Evolutionary conservation across 2,888 invertebrate species (phyloP).

Genomic region (Autographa gamma): DNA sequence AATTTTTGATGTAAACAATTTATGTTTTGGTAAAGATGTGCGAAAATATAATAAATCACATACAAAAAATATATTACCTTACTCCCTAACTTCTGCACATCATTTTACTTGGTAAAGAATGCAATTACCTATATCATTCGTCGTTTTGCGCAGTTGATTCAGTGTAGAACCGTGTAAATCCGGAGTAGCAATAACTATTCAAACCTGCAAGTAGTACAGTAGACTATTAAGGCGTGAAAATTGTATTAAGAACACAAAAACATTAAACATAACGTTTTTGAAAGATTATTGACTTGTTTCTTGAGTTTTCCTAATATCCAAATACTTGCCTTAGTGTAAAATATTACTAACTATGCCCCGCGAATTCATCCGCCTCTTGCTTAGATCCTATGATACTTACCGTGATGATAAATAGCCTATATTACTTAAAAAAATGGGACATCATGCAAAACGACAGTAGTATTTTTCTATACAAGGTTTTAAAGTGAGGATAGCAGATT

Average conservation of each 20-base stretch:
- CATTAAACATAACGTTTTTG: constrained; percentile 3
- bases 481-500: too few species aligned
- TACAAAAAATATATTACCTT: too few species aligned
- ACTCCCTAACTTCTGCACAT: too few species aligned
- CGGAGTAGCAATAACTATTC: neutral
- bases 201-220: constrained; percentile 4
- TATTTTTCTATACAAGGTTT: neutral
- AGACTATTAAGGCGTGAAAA: constrained; percentile 3
- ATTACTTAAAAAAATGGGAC: too few species aligned
- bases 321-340: neutral
- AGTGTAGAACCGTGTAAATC: neutral
- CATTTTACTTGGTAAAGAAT: too few species aligned
- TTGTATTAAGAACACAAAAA: constrained; percentile 7
- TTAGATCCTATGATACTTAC: neutral
- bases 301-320: neutral
- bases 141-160: neutral
- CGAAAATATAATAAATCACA: too few species aligned
- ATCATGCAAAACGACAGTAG: too few species aligned
- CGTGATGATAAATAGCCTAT: neutral
- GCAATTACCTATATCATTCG: too few species aligned
- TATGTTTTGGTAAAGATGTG: neutral
- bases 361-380: neutral
- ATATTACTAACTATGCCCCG: neutral
- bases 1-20: neutral
- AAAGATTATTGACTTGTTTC: constrained; percentile 3